Base-by-base conservation (phyloP, 2,888 invertebrate species). In the Hyppa rectilinea region DNA sequence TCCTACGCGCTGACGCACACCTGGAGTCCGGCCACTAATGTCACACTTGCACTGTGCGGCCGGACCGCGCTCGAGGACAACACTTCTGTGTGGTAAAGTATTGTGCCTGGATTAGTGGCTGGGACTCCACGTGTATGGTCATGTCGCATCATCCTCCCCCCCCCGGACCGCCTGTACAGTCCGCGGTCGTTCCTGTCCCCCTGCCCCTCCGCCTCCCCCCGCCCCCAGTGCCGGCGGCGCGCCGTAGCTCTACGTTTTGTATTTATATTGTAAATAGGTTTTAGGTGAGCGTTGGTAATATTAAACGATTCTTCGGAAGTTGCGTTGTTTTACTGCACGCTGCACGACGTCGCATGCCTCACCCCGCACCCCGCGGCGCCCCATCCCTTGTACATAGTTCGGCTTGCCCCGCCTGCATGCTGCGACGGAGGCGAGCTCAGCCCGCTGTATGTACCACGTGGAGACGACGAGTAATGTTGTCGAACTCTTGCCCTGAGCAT, bases 201-300 rank as follows among this genome's bases (percentile, higher is more conserved):
- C 38, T 31, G 23, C 71, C 38, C 61, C 20, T 36, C 14, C 20
- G n/a, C 43, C 60, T 72, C 75, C 47, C 50, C 75, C n/a, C 74
- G 72, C 75, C 71, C 72, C 78, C 75, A 73, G 85, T 82, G 83
- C 83, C 55, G 61, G 69, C 72, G 73, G 77, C 63, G 76, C 71
- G 71, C 73, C 80, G 82, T 83, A 78, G 43, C 80, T 77, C 81
- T 81, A 67, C 76, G 80, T 79, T 80, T 85, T 93, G 91, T 95
- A 95, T 95, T 94, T 95, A 95, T 95, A 91, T 88, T 95, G 95
- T 95, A 95, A 95, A 95, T 95, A 95, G 94, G 75, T 90, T 89
- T 90, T 92, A 95, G 95, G 92, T 93, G 93, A 92, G 89, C 89
- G 90, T 87, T 92, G 94, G 94, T 94, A 91, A 91, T 91, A 95